A percentile compares a stretch with the other conserved stretches of the same genome.
Evolutionary conservation across 2,113 vertebrate genomes (phyloP).

Genomic region (Genyomyrus donnyi): DNA sequence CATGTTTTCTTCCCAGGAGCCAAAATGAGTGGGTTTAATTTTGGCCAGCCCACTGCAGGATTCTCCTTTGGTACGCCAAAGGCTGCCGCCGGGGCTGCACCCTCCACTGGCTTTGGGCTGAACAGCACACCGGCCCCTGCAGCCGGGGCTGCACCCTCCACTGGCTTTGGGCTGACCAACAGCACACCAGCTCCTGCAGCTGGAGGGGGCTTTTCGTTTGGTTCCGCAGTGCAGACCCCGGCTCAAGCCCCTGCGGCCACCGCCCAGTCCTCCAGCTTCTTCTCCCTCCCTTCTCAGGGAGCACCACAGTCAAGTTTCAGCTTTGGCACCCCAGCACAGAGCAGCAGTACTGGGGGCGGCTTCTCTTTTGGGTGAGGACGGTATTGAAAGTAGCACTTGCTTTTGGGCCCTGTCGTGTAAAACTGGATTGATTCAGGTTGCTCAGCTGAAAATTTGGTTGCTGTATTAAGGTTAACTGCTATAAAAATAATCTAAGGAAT

Average conservation of each 20-base stretch:
- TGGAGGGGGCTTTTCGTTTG: conserved; percentile 57
- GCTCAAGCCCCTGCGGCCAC: conserved; percentile 40
- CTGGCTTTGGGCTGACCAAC: conserved; percentile 51
- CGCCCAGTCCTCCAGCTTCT: conserved; percentile 50
- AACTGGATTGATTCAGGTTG: not conserved
- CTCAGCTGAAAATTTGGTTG: not conserved
- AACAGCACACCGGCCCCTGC: conserved; percentile 48
- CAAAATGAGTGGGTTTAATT: conserved; percentile 73
- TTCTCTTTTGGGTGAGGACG: conserved; percentile 66
- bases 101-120: conserved; percentile 50
- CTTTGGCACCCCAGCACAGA: conserved; percentile 64
- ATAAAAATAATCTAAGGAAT: not conserved
- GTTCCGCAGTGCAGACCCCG: conserved; percentile 30
- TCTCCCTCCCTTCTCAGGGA: conserved; percentile 52
- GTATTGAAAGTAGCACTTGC: not conserved
- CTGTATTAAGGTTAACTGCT: not conserved
- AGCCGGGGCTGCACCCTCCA: conserved; percentile 17
- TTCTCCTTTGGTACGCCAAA: conserved; percentile 65
- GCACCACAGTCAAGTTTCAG: conserved; percentile 53
- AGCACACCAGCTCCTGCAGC: conserved; percentile 47
- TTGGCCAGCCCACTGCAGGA: conserved; percentile 55
- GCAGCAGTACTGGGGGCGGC: conserved; percentile 38
- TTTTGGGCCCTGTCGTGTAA: not conserved
- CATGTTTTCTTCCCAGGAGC: not conserved
- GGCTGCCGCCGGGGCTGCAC: conserved; percentile 34